A percentile compares a stretch with the other conserved stretches of the same genome.
Conservation (phyloP, 2,113 vertebrate species). For the Corythaeola cristata region DNA sequence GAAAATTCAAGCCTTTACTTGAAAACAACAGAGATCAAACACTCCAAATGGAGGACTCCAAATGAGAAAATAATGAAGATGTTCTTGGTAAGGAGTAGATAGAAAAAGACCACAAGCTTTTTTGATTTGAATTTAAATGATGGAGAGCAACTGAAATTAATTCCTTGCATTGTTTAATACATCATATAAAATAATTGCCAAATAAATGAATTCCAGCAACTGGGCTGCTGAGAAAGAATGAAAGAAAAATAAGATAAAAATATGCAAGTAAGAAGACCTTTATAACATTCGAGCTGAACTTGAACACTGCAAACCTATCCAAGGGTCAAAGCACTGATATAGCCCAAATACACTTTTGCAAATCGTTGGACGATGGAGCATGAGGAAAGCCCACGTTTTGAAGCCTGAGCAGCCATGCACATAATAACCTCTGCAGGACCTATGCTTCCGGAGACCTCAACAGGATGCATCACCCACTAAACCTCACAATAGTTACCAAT, state of each 20-base stretch:
- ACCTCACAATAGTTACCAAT: not conserved
- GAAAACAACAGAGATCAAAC: not conserved
- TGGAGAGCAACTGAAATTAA: not conserved
- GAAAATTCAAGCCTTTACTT: not conserved
- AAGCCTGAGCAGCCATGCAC: not conserved
- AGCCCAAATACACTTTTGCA: not conserved
- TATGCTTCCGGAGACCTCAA: not conserved
- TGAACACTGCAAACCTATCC: not conserved
- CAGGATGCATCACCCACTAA: not conserved
- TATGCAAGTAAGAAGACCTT: not conserved
- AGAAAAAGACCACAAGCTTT: not conserved
- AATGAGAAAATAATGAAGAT: not conserved
- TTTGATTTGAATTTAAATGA: not conserved
- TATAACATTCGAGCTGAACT: not conserved
- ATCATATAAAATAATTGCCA: not conserved
- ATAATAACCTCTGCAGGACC: not conserved
- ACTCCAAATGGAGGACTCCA: not conserved
- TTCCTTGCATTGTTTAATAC: not conserved
- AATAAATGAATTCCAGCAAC: not conserved
- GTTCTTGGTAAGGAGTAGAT: not conserved
- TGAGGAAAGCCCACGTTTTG: not conserved
- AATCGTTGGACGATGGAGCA: not conserved
- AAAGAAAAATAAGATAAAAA: not conserved
- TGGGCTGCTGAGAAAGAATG: not conserved
- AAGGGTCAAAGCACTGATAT: not conserved